Conservation (phyloP, 2,113 vertebrate species). For the Takifugu flavidus region DNA sequence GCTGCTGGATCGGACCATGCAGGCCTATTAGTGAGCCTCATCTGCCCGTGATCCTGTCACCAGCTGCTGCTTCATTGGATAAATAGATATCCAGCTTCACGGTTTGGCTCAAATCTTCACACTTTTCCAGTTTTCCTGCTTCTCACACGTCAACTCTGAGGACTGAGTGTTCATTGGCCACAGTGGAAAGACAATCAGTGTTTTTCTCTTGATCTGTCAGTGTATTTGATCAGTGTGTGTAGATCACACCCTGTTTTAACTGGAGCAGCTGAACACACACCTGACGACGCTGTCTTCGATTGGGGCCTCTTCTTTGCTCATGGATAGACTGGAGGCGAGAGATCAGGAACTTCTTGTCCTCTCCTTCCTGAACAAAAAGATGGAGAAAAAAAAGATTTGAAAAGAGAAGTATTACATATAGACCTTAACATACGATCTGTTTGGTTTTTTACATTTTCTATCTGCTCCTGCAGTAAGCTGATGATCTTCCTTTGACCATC, state of each 20-base stretch:
- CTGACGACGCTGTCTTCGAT: conserved; percentile 46
- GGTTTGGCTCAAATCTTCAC: no score
- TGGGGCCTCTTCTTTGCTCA: conserved; percentile 44
- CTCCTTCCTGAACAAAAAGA: conserved; percentile 78
- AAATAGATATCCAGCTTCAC: no score
- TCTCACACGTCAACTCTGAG: no score
- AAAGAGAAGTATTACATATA: neutral
- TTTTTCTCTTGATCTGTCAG: no score
- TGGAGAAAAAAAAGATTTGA: neutral
- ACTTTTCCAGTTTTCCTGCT: no score
- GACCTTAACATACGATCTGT: neutral
- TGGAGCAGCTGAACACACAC: conserved; percentile 18
- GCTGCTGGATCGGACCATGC: no score
- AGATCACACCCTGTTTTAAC: neutral
- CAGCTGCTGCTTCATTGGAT: no score
- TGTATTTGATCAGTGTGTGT: no score
- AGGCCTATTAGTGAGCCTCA: no score
- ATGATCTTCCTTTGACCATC: conserved; percentile 86
- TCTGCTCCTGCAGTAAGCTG: conserved; percentile 83
- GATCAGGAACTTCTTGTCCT: conserved; percentile 89
- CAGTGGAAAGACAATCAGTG: no score
- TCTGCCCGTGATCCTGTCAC: no score
- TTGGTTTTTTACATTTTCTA: conserved; percentile 78
- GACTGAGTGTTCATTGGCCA: no score
- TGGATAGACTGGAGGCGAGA: conserved; percentile 79